Evolutionary conservation across 1,140 invertebrate species (phyloP), one percentile per base, ranked within the genome.

Genomic region (Eufriesea mexicana): DNA sequence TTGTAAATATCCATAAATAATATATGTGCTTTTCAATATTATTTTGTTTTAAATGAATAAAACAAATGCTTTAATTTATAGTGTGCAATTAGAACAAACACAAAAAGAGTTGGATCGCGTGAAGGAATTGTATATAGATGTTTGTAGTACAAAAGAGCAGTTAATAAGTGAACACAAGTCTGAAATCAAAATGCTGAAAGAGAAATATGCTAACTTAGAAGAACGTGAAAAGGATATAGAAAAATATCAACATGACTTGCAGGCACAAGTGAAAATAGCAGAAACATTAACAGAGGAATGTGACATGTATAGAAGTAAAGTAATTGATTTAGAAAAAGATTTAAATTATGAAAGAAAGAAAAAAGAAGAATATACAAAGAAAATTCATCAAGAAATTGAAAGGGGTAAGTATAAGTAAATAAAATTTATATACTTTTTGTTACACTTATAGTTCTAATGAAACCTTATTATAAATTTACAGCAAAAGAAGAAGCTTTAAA

Each of bases 111-210:
- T 94, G 79, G 87, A 93, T 87, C 90, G 89, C 20, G 92, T 94
- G 57, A 94, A 94, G 81, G 89, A 94, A 89, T 86, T 92, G 73
- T 94, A 94, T 66, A 93, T 94, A 89, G 89, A 93, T n/a, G 90
- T 94, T 14, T 94, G 93, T 84, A 90, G 89, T 47, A 93, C 91
- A 61, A 94, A 94, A 68, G 92, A 94, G 62, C 86, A 92, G 75
- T 85, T 90, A 76, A 87, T 91, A 76, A 88, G 84, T 49, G 91
- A 93, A 18, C 92, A 94, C 68, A 91, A 91, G 75, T 84, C 91
- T 62, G 93, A 94, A 86, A 91, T 93, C 18, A 87, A 90, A 89
- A 76, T 64, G 49, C 78, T 94, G 28, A 93, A 89, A 67, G 89
- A 90, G 51, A 91, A 90, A 75, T 93, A 93, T 68, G 71, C 86